A percentile compares a stretch with the other conserved stretches of the same genome.
These are phyloP conservation scores for Heliconius hortense DNA, from an alignment of 2,888 invertebrate species.

Conservation along the genomic window DNA sequence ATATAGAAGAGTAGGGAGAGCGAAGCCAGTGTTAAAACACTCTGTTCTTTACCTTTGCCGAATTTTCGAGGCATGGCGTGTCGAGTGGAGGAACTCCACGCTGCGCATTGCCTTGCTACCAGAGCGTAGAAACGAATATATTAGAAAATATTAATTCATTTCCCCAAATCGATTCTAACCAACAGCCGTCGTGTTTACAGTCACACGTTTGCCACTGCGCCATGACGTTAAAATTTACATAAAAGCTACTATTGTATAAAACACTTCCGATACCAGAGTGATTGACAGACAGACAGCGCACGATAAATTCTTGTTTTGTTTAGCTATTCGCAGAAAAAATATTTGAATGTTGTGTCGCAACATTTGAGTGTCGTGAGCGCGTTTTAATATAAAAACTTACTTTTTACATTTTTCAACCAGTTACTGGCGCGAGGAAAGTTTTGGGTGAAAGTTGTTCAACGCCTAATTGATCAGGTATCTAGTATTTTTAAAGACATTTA, in stretches of 20 bases:
- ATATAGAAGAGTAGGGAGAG: too few relatives aligned
- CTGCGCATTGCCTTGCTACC: too few relatives aligned
- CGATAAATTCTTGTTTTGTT: too few relatives aligned
- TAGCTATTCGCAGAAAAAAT: background rate
- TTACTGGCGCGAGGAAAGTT: constrained; percentile 37
- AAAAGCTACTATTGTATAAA: background rate
- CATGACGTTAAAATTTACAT: background rate
- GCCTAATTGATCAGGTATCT: constrained; percentile 35
- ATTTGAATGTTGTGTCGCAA: background rate
- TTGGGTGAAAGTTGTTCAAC: constrained; percentile 35
- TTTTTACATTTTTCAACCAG: constrained; percentile 27
- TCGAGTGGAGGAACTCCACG: too few relatives aligned
- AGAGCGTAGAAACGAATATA: too few relatives aligned
- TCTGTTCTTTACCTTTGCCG: too few relatives aligned
- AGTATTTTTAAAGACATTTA: constrained; percentile 19
- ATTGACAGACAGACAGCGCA: background rate
- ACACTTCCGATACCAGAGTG: background rate
- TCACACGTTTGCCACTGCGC: too few relatives aligned
- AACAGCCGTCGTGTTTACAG: too few relatives aligned
- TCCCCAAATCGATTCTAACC: too few relatives aligned
- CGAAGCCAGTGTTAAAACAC: too few relatives aligned
- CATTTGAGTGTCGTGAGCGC: constrained; percentile 25
- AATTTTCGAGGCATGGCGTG: too few relatives aligned
- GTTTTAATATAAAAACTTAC: constrained; percentile 23
- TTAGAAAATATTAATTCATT: too few relatives aligned